Conservation (phyloP, 2,113 vertebrate species). For the Peromyscus leucopus region DNA sequence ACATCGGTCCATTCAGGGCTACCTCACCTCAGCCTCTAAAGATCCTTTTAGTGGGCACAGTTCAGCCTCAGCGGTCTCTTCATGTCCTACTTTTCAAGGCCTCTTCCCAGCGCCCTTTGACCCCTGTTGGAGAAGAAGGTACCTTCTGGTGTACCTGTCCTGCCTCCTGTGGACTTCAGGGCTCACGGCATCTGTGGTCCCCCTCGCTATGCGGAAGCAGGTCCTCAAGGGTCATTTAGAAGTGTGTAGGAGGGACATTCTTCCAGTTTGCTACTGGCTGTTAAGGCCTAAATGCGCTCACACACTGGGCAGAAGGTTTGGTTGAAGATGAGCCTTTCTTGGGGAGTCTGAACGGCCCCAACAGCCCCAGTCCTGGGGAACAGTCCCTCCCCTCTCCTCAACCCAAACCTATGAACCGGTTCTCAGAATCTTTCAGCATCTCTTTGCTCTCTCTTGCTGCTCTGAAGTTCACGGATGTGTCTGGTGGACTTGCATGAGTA, state of each 20-base stretch:
- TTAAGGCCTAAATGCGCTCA: not conserved
- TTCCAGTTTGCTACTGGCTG: not conserved
- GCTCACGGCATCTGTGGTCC: not conserved
- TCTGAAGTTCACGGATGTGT: not conserved
- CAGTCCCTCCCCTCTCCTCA: not conserved
- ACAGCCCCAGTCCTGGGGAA: not conserved
- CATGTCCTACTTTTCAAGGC: too few relatives aligned
- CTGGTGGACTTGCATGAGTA: not conserved
- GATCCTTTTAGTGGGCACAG: not conserved
- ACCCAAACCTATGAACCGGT: too few relatives aligned
- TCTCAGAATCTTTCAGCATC: not conserved
- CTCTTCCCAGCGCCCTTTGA: not conserved
- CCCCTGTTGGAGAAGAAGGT: not conserved
- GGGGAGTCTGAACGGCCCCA: too few relatives aligned
- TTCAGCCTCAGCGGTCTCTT: not conserved
- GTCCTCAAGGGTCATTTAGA: not conserved
- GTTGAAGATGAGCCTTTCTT: not conserved
- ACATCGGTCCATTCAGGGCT: not conserved
- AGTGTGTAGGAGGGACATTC: not conserved
- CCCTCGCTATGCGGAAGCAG: not conserved
- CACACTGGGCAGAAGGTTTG: not conserved
- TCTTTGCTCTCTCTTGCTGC: too few relatives aligned
- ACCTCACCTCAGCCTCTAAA: not conserved
- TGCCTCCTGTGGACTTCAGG: not conserved
- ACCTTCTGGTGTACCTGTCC: too few relatives aligned